phyloP scores from a whole-genome alignment of 2,797 vertebrate species.

The Anguilla megastoma region DNA sequence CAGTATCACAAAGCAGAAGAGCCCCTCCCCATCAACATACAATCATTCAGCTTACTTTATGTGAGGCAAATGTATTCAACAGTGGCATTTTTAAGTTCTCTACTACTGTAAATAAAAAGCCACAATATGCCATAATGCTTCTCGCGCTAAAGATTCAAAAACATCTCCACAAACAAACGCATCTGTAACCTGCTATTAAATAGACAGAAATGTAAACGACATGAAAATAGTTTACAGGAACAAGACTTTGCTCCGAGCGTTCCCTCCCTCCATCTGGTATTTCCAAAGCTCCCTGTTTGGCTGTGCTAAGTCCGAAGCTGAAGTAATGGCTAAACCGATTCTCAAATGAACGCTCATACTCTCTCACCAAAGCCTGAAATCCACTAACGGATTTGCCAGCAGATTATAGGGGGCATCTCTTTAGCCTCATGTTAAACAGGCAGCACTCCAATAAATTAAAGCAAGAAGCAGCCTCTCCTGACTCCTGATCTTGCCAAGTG shows the following conservation, averaged over 20 bases:
- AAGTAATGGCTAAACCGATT: not conserved
- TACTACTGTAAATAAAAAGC: conserved; percentile 1
- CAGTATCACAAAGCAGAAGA: not conserved
- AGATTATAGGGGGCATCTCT: not conserved
- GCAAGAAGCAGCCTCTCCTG: not conserved
- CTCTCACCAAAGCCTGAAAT: not conserved
- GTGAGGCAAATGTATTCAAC: not conserved
- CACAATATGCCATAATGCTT: not conserved
- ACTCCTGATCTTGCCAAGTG: not conserved
- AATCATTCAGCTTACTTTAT: not conserved
- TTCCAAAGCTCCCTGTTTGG: not conserved
- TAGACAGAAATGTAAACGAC: not conserved
- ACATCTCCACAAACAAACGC: not conserved
- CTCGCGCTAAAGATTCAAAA: not conserved
- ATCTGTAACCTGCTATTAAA: not conserved
- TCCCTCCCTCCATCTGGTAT: not conserved
- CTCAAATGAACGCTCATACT: not conserved
- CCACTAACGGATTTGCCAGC: not conserved
- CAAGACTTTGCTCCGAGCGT: not conserved
- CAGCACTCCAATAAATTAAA: not conserved
- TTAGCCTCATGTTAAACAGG: not conserved
- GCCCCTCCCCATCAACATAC: not conserved
- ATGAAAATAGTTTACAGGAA: not conserved
- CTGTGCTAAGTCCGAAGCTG: not conserved
- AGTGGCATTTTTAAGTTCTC: not conserved